Conservation (phyloP, 2,113 vertebrate species). For the Platysternon megacephalum region DNA sequence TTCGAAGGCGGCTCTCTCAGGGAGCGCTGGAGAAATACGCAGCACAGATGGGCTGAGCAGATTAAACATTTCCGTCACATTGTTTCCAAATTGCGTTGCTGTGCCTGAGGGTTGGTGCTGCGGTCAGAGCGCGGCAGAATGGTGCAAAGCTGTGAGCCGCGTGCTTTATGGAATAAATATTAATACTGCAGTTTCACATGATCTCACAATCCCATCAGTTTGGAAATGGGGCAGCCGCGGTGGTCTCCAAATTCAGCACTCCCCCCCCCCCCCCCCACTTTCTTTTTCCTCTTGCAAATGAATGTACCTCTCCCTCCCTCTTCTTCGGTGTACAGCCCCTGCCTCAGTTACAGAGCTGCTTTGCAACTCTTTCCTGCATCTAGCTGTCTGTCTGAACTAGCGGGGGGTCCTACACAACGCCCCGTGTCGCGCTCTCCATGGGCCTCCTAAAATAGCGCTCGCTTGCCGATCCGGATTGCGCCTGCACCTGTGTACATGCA, state of each 20-base stretch:
- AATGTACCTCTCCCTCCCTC: not conserved
- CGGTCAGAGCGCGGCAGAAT: constrained; percentile 83
- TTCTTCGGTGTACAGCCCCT: not conserved
- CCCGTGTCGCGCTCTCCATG: not conserved
- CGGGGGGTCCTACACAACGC: not conserved
- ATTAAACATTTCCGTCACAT: constrained; percentile 96
- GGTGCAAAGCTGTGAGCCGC: constrained; percentile 56
- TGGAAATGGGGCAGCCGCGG: constrained; percentile 8
- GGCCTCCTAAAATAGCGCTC: not conserved
- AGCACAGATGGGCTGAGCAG: constrained; percentile 94
- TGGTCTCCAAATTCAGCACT: constrained; percentile 57
- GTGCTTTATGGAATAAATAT: constrained; percentile 76
- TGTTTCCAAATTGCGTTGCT: constrained; percentile 88
- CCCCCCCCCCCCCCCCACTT: not conserved
- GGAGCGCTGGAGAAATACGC: constrained; percentile 90
- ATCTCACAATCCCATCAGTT: constrained; percentile 64
- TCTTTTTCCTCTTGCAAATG: not conserved
- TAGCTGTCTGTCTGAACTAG: not conserved
- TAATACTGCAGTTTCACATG: constrained; percentile 70
- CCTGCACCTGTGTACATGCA: not conserved
- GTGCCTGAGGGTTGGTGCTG: constrained; percentile 83
- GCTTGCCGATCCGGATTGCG: not conserved
- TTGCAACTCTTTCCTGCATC: not conserved
- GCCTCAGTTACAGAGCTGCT: not conserved
- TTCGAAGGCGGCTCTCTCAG: constrained; percentile 92